Base-by-base conservation (phyloP, 2,113 vertebrate species). In the Acrocephalus arundinaceus region DNA sequence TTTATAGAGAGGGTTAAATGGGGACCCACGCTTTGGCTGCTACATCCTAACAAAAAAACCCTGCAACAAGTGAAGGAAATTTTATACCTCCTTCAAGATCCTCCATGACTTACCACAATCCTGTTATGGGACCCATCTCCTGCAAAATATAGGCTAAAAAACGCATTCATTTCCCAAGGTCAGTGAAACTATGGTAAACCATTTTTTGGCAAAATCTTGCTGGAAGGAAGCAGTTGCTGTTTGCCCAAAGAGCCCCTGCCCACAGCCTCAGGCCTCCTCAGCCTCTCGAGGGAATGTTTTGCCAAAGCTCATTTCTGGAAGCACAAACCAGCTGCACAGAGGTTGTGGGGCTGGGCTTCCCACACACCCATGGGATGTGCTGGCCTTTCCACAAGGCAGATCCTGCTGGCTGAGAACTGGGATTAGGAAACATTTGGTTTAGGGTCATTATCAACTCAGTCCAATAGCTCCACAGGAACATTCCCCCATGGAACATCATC, bases 361-460 rank as follows among this genome's bases (percentile, higher is more conserved):
- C 51, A 23, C 49, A 55, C 49, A 17, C 37, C 68, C 49, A 37
- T 3, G 90, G 55, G 52, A 92, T 78, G 68, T 37, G 90, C 31
- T 25, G 27, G 83, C 72, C 95, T 52, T 55, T 86, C 84, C 96
- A 92, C 85, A 61, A 71, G 95, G 96, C 94, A 82, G 84, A 79
- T 52, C 66, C 84, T 84, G 59, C 87, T 74, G 45, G 17, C 27
- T 82, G 77, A 81, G 45, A 92, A 83, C 55, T 28, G 61, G 33
- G 3, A 39, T 16, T 21, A n/a, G 79, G 41, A 39, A 74, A 83
- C 68, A 51, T 80, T 84, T 74, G 68, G 27, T 80, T 63, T 74
- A 87, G 17, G 85, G 80, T 94, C 87, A 75, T 58, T 62, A 74
- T 61, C 68, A 94, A 33, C 37, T 58, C 75, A 62, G 82, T 65